These are phyloP conservation scores for Neoaliturus tenellus DNA, from an alignment of 2,888 invertebrate genomes.

Conservation along the genomic window DNA sequence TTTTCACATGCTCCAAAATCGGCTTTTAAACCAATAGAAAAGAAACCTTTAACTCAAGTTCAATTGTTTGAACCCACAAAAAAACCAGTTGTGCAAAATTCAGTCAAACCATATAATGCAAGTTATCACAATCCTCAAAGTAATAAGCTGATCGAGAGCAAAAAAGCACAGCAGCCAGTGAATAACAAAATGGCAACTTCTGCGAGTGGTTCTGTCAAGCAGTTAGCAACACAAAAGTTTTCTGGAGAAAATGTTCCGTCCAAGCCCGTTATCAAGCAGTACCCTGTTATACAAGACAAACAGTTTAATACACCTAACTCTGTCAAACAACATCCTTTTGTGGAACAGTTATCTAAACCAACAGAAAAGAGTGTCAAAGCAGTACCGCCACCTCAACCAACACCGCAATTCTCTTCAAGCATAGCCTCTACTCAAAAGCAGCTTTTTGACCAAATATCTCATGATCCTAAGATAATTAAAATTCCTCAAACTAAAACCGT, in stretches of 20 bases:
- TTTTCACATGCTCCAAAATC: constrained; percentile 88
- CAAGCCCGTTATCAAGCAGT: constrained; percentile 56
- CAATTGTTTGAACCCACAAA: constrained; percentile 14
- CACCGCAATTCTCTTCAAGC: constrained; percentile 39
- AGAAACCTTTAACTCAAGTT: constrained; percentile 66
- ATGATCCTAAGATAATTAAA: constrained; percentile 3
- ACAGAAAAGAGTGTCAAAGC: background rate
- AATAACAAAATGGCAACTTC: constrained; percentile 28
- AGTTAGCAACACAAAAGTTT: constrained; percentile 71
- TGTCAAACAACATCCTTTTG: constrained; percentile 42
- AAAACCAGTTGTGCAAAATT: constrained; percentile 1
- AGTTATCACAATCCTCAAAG: background rate
- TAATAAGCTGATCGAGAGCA: background rate
- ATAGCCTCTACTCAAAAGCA: constrained; percentile 39
- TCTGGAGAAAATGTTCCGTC: constrained; percentile 57
- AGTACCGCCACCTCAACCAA: background rate
- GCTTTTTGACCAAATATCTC: background rate
- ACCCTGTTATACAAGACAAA: constrained; percentile 55
- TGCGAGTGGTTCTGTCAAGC: constrained; percentile 65
- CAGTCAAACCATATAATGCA: background rate
- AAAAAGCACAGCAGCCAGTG: background rate
- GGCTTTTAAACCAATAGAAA: constrained; percentile 80
- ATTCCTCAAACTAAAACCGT: constrained; percentile 25
- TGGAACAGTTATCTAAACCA: constrained; percentile 10
- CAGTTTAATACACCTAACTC: constrained; percentile 33